Evolutionary conservation across 2,888 invertebrate genomes (phyloP), one percentile per base, ranked within the genome.

Genomic region (Apamea monoglypha): DNA sequence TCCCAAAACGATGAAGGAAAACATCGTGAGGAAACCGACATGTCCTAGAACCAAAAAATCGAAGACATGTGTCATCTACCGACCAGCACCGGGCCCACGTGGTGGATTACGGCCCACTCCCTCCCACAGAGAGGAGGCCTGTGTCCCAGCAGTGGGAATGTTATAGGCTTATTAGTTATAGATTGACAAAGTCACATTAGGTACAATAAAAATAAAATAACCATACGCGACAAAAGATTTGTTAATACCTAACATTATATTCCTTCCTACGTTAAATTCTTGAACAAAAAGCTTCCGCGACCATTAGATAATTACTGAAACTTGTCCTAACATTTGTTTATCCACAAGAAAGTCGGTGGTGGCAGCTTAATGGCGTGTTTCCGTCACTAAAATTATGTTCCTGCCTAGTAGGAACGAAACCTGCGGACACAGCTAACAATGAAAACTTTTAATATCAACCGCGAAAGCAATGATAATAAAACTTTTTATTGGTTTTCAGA

Each of bases 381-480:
- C 82, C 83, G 84, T 78, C 87, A 4, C 2, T 80, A 82, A 86
- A 81, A 86, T 88, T 86, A 88, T 87, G 79, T 85, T 68, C 74
- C 56, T 80, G 72, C 70, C 70, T 61, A 79, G 75, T 77, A 56
- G 64, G 29, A 67, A 78, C 36, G 56, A 85, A 78, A 82, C 71
- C 80, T 67, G 69, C 72, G 68, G 63, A 76, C 76, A 77, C n/a
- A 77, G 82, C 70, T 85, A 68, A 80, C 80, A 77, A 76, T 85
- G 64, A 70, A 73, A 82, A 83, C 64, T 73, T 83, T 85, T 70
- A 82, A 76, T 80, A 53, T 69, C 50, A 85, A 44, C 56, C n/a
- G 76, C n/a, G 40, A 59, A 75, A 75, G 56, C 71, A 76, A 85
- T 81, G 76, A 72, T 76, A 68, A 81, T 81, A 84, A 85, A 85